Conservation (phyloP, 2,113 vertebrate genomes). For the Peromyscus leucopus region DNA sequence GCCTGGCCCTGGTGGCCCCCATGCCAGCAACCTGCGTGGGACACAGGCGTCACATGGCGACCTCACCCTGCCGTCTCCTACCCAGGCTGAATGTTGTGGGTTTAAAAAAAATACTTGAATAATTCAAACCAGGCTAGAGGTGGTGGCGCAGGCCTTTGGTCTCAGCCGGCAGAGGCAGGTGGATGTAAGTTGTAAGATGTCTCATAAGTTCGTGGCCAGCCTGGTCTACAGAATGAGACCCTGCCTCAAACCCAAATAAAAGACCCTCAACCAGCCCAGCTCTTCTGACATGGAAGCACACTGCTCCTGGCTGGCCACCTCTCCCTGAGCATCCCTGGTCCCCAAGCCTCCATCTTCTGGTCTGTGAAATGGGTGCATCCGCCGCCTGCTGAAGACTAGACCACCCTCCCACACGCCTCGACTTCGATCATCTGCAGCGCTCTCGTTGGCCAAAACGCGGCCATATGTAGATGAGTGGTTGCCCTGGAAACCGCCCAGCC, state of each 20-base stretch:
- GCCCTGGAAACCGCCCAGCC: not conserved
- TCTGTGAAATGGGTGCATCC: not conserved
- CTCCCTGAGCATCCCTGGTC: not conserved
- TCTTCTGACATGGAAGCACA: not conserved
- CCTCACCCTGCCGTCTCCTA: not conserved
- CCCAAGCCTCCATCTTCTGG: not conserved
- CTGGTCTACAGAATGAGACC: not conserved
- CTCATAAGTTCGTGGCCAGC: not conserved
- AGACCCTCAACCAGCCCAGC: not conserved
- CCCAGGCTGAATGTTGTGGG: not conserved
- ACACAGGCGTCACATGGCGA: fast-evolving
- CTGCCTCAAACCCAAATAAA: not conserved
- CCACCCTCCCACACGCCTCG: not conserved
- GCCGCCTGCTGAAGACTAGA: not conserved
- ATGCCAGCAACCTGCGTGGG: not conserved
- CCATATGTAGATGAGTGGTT: not conserved
- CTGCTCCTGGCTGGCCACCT: not conserved
- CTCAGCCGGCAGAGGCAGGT: not conserved
- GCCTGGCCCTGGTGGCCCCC: fast-evolving
- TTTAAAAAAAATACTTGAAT: not conserved
- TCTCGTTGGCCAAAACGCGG: not conserved
- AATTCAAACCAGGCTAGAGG: not conserved
- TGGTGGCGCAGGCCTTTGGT: not conserved
- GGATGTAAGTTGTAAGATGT: not conserved
- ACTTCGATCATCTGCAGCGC: not conserved